phyloP scores from a whole-genome alignment of 2,888 invertebrate genomes.

The Protophormia terraenovae region DNA sequence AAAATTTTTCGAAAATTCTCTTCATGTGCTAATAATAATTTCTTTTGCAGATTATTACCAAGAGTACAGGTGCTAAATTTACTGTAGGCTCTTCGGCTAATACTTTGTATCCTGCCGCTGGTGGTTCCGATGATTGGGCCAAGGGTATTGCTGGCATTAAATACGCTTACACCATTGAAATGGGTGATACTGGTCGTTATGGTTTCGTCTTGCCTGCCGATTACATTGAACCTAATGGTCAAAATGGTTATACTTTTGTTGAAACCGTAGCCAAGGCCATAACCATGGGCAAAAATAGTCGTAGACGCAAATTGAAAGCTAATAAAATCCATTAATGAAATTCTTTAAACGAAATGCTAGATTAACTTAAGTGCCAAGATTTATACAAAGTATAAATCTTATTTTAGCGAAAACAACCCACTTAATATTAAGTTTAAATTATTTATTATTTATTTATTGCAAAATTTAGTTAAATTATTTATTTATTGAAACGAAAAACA shows the following conservation, averaged over 20 bases:
- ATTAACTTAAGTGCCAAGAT: slow-evolving; percentile 63
- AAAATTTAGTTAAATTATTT: slow-evolving; percentile 59
- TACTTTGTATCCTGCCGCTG: slow-evolving; percentile 90
- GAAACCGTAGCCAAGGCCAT: slow-evolving; percentile 84
- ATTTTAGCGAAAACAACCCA: slow-evolving; percentile 20
- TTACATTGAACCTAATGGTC: slow-evolving; percentile 88
- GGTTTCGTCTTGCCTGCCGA: slow-evolving; percentile 93
- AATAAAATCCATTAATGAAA: slow-evolving; percentile 44
- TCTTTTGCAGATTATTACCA: slow-evolving; percentile 75
- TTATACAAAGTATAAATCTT: slow-evolving; percentile 67
- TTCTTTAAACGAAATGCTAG: background rate
- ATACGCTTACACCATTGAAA: slow-evolving; percentile 94
- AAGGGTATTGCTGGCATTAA: slow-evolving; percentile 91
- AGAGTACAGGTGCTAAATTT: slow-evolving; percentile 83
- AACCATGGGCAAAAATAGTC: slow-evolving; percentile 73
- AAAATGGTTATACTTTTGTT: slow-evolving; percentile 88
- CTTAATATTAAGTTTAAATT: slow-evolving; percentile 62
- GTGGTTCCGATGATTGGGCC: slow-evolving; percentile 95
- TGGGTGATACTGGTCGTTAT: slow-evolving; percentile 91
- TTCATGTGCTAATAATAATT: background rate
- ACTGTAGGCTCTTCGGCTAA: slow-evolving; percentile 89
- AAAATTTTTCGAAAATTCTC: background rate
- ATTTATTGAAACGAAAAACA: slow-evolving; percentile 58
- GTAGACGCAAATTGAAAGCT: slow-evolving; percentile 68
- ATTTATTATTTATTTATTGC: slow-evolving; percentile 65